These are phyloP conservation scores for Stomatorhinus ivindoensis DNA, from an alignment of 2,113 vertebrate genomes.

Conservation along the genomic window DNA sequence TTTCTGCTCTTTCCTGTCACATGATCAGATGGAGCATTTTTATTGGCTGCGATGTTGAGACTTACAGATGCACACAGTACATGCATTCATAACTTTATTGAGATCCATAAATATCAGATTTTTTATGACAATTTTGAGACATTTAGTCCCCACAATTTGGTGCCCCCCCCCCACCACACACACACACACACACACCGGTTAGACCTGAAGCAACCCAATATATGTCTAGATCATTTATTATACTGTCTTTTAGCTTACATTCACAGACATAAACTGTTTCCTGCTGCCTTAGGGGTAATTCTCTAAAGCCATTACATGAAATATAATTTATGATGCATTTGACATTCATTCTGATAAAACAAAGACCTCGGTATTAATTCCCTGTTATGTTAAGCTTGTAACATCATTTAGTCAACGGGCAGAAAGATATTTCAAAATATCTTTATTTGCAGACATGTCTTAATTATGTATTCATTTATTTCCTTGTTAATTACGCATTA, in stretches of 20 bases:
- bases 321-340: background rate
- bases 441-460: background rate
- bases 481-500: background rate
- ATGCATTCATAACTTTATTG: background rate
- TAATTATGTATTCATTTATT: background rate
- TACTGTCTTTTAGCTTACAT: background rate
- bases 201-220: background rate
- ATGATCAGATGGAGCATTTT: background rate
- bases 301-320: background rate
- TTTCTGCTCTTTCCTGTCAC: background rate
- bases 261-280: background rate
- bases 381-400: background rate
- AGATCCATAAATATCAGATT: background rate
- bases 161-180: background rate
- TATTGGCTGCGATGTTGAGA: background rate
- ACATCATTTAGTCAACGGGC: background rate
- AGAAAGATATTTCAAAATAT: background rate
- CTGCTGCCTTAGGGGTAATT: background rate
- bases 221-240: background rate
- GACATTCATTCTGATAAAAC: background rate
- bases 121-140: background rate
- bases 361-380: background rate
- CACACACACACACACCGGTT: background rate
- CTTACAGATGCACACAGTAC: background rate
- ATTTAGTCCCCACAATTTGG: background rate